A percentile compares a stretch with the other conserved stretches of the same genome.
phyloP scores from a whole-genome alignment of 2,888 invertebrate species.

The Leptinotarsa tumamoca region DNA sequence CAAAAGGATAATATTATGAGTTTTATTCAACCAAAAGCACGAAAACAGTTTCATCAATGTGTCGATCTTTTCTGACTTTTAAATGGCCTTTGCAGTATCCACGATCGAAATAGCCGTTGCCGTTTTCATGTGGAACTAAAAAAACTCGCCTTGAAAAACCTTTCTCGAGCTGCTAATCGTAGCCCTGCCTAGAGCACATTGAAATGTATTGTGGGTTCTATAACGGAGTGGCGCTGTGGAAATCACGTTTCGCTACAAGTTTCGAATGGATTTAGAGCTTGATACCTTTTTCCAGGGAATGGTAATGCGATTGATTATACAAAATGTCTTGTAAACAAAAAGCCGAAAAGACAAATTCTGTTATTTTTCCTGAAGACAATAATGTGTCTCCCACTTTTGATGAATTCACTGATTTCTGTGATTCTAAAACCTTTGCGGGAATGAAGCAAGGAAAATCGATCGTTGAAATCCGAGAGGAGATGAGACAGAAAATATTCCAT shows the following conservation, averaged over 20 bases:
- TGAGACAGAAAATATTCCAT: neutral
- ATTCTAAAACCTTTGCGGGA: neutral
- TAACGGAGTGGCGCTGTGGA: too few species aligned
- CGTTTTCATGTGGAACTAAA: too few species aligned
- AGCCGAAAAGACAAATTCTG: neutral
- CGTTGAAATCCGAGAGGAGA: neutral
- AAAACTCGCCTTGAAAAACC: too few species aligned
- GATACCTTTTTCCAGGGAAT: neutral
- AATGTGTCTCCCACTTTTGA: neutral
- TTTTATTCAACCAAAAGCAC: too few species aligned
- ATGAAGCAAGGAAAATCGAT: neutral
- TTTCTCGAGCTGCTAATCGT: too few species aligned
- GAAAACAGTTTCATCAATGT: too few species aligned
- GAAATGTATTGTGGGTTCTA: too few species aligned
- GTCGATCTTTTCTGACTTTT: too few species aligned
- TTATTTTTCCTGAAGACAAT: conserved; percentile 9
- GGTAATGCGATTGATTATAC: neutral
- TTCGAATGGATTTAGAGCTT: neutral
- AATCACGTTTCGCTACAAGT: neutral
- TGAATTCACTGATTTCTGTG: neutral
- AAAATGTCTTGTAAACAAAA: neutral
- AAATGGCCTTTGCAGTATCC: too few species aligned
- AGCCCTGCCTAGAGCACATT: too few species aligned
- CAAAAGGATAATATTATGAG: too few species aligned
- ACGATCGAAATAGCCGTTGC: too few species aligned